Conservation (phyloP, 2,113 vertebrate species). For the Entosphenus tridentatus region DNA sequence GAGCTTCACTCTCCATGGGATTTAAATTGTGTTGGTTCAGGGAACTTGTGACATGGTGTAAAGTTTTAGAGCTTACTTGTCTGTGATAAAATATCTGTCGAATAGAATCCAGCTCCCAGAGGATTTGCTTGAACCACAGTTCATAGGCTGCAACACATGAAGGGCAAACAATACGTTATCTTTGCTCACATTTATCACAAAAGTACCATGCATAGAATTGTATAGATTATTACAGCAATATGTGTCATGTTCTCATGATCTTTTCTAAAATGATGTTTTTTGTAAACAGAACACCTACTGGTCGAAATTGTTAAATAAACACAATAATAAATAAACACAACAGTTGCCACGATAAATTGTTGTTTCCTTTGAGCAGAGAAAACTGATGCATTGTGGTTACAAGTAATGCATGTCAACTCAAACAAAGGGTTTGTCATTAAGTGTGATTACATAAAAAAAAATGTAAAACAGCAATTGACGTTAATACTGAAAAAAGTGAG, state of each 20-base stretch:
- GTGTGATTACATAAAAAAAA: too few species aligned
- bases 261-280: background rate
- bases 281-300: background rate
- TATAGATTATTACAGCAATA: background rate
- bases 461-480: too few species aligned
- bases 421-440: too few species aligned
- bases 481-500: too few species aligned
- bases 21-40: too few species aligned
- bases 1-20: too few species aligned
- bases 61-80: constrained; percentile 36
- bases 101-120: constrained; percentile 85
- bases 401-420: too few species aligned
- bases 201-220: constrained; percentile 3
- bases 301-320: background rate
- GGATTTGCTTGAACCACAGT: constrained; percentile 91
- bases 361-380: too few species aligned
- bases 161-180: background rate
- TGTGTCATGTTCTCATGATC: background rate
- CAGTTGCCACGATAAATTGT: too few species aligned
- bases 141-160: constrained; percentile 42
- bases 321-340: too few species aligned
- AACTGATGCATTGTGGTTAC: too few species aligned
- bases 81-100: constrained; percentile 63
- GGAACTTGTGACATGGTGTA: too few species aligned
- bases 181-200: background rate